Evolutionary conservation across 2,888 invertebrate species (phyloP), one percentile per base, ranked within the genome.

Genomic region (Apamea crenata): DNA sequence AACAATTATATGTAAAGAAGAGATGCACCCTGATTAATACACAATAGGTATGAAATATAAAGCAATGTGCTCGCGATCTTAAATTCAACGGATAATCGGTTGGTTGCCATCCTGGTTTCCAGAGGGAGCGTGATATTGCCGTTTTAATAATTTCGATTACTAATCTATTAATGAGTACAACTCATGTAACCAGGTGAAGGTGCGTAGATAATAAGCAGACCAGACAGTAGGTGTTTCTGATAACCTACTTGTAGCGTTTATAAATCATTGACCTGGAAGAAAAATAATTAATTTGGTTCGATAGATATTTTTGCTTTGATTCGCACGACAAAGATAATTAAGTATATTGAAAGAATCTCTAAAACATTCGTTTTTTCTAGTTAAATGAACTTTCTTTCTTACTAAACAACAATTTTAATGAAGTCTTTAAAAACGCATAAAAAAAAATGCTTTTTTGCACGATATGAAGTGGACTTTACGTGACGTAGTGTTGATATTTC

Each of bases 201-300:
- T 61, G 25, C 6, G 2, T 8, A 63, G 81, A 70, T 83, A 77
- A n/a, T 32, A 1, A 21, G 5, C 50, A 66, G 59, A 66, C 40
- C 50, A 66, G 59, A 66, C 40, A 12, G 12, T 12, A 77, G 36
- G 12, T 50, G 32, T 32, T 70, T 66, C 6, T 29, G 83, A 83
- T 81, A 70, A 78, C 78, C 78, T 78, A 83, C 66, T 81, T 70
- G 16, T 78, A 29, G 0, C 14, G 14, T 29, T 5, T 14, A 40
- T 36, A 56, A 40, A 32, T 61, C 44, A 59, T 25, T 67, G 59
- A 61, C 50, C 14, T 81, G 50, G n/a, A 61, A 67, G 59, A 63
- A 36, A 69, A 21, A 50, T 32, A 16, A 50, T 67, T 21, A 29
- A 50, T 59, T 81, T 1, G 21, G 10, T 59, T 50, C n/a, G 1